These are phyloP conservation scores for Tuberolachnus salignus DNA, from an alignment of 2,888 invertebrate genomes.

Conservation along the genomic window DNA sequence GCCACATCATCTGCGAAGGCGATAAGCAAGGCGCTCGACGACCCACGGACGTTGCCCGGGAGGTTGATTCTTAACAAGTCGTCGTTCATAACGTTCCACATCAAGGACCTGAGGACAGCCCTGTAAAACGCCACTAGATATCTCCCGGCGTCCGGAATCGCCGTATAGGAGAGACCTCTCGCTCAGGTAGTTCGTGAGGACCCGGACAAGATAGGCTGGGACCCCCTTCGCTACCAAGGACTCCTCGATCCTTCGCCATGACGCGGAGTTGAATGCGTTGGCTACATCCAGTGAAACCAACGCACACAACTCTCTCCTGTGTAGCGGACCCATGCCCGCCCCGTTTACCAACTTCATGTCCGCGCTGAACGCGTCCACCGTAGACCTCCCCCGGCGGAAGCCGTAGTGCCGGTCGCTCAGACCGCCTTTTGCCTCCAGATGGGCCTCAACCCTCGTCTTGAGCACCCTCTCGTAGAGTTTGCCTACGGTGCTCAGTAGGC, in stretches of 20 bases:
- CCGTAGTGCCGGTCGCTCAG: background rate
- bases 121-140: background rate
- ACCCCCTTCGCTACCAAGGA: background rate
- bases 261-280: background rate
- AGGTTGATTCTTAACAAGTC: background rate
- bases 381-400: background rate
- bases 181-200: background rate
- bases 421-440: background rate
- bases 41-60: no score
- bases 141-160: background rate
- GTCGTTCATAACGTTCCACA: background rate
- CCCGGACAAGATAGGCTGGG: background rate
- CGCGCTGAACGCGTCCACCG: background rate
- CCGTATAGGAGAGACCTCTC: background rate
- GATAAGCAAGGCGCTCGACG: background rate
- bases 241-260: background rate
- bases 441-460: background rate
- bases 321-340: background rate
- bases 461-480: background rate
- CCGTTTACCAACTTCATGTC: background rate
- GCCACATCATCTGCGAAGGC: background rate
- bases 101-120: background rate
- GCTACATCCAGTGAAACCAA: background rate
- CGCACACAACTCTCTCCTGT: background rate
- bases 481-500: background rate